These are phyloP conservation scores for Cremastinae sp. DNA, from an alignment of 2,888 invertebrate genomes.

Conservation along the genomic window DNA sequence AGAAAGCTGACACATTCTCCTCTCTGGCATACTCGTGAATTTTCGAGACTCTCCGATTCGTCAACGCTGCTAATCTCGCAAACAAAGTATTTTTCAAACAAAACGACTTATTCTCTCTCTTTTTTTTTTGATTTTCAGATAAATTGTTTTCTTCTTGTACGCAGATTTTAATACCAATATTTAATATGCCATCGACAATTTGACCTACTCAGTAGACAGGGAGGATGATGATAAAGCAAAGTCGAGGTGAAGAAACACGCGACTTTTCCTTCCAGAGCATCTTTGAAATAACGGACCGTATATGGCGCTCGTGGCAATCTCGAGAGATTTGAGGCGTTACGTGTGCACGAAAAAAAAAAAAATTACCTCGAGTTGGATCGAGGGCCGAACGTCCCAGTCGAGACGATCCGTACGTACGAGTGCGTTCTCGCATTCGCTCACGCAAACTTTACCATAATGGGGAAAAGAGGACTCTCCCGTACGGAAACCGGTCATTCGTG, in stretches of 20 bases:
- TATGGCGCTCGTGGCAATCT: conserved; percentile 63
- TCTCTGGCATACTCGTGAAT: not conserved
- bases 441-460: conserved; percentile 60
- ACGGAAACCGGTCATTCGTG: conserved; percentile 47
- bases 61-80: not conserved
- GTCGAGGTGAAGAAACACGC: conserved; percentile 30
- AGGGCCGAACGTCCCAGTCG: conserved; percentile 53
- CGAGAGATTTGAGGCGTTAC: conserved; percentile 24
- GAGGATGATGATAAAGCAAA: too few species aligned
- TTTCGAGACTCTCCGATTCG: not conserved
- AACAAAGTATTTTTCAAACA: not conserved
- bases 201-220: conserved; percentile 54
- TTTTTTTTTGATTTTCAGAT: not conserved
- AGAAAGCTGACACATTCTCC: not conserved
- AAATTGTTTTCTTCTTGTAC: too few species aligned
- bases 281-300: conserved; percentile 73
- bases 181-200: conserved; percentile 11
- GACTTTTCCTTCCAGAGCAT: conserved; percentile 70
- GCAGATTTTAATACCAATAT: not conserved
- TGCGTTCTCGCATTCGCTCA: conserved; percentile 18
- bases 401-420: conserved; percentile 50
- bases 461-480: conserved; percentile 51
- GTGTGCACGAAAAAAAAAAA: not conserved
- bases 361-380: conserved; percentile 43
- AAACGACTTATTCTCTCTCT: not conserved